Base-by-base conservation (phyloP, 1,140 invertebrate genomes). In the Ceratina calcarata region DNA sequence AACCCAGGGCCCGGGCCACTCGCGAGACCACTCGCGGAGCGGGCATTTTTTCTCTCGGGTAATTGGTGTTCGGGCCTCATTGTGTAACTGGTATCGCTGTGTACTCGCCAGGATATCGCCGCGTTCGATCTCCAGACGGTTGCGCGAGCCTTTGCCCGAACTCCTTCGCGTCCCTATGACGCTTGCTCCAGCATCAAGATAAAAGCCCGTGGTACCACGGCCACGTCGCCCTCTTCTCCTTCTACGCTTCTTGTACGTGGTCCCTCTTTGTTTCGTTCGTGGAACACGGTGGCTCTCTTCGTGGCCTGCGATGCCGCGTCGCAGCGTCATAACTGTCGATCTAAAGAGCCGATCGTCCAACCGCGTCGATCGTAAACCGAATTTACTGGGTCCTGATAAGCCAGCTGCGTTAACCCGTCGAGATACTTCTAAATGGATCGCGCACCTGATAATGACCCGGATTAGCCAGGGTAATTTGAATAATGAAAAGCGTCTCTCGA, bases 61-160 rank as follows among this genome's bases (percentile, higher is more conserved):
- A 88, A 89, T 89, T 89, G 86, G 87, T 89, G 85, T 88, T 89
- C 84, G 82, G 81, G 70, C 71, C 81, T 88, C 84, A 88, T 89
- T 89, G 88, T 89, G 88, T 87, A 86, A 88, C 86, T 85, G 87
- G 84, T 84, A 88, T 88, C 86, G 87, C 61, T 79, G 73, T 89
- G 87, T 89, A 89, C 84, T 88, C 81, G 75, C 75, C 77, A 37
- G 57, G 66, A 49, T 89, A 89, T 89, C 88, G 82, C 73, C 53
- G 74, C 80, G 77, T 79, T 76, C 84, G 74, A 89, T 89, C 88
- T 88, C 73, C 74, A 83, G 86, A 88, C 84, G 80, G 82, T 87
- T 84, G 84, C 82, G 80, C 84, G 80, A 88, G 82, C 77, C 80
- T 87, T 80, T 75, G 80, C 64, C 57, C 57, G 51, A 82, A 86